Evolutionary conservation across 2,113 vertebrate species (phyloP).

Genomic region (Porphyrio hochstetteri): DNA sequence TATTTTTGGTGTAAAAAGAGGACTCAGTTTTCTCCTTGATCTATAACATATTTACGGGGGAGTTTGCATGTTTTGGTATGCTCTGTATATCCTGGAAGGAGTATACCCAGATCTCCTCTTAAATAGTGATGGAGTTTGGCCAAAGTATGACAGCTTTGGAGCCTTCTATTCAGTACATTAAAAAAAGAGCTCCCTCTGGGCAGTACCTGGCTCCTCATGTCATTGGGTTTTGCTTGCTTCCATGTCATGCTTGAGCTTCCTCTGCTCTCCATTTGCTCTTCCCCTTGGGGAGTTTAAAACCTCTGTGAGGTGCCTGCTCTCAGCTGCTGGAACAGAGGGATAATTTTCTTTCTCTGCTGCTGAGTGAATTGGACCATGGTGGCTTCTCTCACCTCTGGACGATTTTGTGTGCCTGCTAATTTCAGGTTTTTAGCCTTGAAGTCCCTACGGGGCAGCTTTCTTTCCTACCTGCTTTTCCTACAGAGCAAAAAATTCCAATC

Average conservation of each 20-base stretch:
- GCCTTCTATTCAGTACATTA: not conserved
- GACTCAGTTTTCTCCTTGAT: not conserved
- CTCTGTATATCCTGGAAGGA: slow-evolving; percentile 22
- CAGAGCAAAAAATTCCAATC: not conserved
- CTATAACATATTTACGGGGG: slow-evolving; percentile 28
- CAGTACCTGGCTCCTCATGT: not conserved
- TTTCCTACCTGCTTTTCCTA: not conserved
- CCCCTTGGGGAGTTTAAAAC: not conserved
- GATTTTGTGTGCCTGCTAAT: not conserved
- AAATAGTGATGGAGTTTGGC: slow-evolving; percentile 9
- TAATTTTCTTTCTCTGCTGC: not conserved
- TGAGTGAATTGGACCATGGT: not conserved
- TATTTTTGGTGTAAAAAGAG: not conserved
- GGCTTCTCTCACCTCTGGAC: not conserved
- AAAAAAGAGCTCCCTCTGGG: not conserved
- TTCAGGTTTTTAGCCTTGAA: not conserved
- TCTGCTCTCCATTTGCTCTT: not conserved
- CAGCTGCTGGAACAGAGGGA: not conserved
- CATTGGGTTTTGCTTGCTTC: not conserved
- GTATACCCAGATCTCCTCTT: not conserved
- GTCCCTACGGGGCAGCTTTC: not conserved
- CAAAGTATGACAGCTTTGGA: not conserved
- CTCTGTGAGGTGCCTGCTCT: not conserved
- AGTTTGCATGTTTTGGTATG: not conserved
- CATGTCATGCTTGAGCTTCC: not conserved